These are phyloP conservation scores for Myotis brandtii DNA, from an alignment of 2,113 vertebrate species.

Conservation along the genomic window DNA sequence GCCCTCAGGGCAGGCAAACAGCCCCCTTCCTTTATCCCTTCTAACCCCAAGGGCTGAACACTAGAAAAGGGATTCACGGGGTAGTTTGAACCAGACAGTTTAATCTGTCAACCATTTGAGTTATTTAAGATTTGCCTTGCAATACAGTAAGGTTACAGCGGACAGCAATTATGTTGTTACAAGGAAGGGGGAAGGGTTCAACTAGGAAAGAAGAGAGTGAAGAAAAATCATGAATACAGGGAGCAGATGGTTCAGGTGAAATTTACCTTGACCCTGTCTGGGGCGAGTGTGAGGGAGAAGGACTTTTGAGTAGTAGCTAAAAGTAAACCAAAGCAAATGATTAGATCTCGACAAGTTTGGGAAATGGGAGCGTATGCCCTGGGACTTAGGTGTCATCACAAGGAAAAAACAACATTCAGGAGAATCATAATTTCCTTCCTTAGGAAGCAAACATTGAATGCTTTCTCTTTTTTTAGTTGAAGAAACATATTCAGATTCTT, in stretches of 20 bases:
- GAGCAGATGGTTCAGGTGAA: neutral
- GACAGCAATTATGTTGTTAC: neutral
- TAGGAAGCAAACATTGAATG: neutral
- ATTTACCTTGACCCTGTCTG: neutral
- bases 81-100: neutral
- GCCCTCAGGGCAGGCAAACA: neutral
- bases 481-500: conserved; percentile 36
- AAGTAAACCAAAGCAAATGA: conserved; percentile 3
- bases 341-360: neutral
- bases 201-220: neutral
- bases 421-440: neutral
- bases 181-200: neutral
- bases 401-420: neutral
- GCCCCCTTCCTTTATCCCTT: neutral
- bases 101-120: neutral
- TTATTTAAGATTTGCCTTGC: neutral
- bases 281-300: neutral
- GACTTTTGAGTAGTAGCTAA: neutral
- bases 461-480: neutral
- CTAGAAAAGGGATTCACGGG: neutral
- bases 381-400: neutral
- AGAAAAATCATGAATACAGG: neutral
- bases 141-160: neutral
- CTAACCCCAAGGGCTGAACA: neutral
- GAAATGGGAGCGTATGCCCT: neutral